Evolutionary conservation across 2,797 vertebrate genomes (phyloP).

Genomic region (Eidolon dupreanum): DNA sequence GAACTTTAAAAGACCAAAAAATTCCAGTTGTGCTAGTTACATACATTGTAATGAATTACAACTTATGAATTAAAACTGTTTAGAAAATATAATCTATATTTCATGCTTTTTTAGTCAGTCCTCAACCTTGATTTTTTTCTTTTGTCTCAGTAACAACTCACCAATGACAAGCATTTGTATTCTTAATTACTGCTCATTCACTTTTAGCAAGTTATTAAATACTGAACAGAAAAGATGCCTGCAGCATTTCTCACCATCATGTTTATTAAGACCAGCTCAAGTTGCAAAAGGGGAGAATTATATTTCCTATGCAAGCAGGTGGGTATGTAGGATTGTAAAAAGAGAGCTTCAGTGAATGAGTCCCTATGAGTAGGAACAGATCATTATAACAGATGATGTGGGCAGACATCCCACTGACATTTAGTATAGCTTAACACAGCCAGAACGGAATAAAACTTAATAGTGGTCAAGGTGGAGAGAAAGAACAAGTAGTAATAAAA

Average conservation of each 20-base stretch:
- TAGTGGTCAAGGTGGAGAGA: slow-evolving; percentile 77
- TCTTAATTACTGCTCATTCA: slow-evolving; percentile 66
- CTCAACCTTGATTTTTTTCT: slow-evolving; percentile 44
- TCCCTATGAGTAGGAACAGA: slow-evolving; percentile 36
- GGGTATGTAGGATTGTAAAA: slow-evolving; percentile 65
- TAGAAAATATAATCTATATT: background rate
- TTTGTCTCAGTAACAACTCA: slow-evolving; percentile 59
- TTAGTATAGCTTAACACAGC: slow-evolving; percentile 71
- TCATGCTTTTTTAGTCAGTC: background rate
- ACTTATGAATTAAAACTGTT: background rate
- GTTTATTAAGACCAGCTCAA: slow-evolving; percentile 74
- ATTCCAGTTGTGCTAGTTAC: background rate
- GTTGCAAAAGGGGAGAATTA: slow-evolving; percentile 78
- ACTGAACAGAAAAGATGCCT: slow-evolving; percentile 71
- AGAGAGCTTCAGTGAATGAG: slow-evolving; percentile 61
- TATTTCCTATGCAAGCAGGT: slow-evolving; percentile 76
- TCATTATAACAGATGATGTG: slow-evolving; percentile 54
- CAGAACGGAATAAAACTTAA: slow-evolving; percentile 68
- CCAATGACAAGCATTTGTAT: slow-evolving; percentile 76
- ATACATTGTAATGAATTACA: background rate
- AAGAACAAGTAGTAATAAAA: slow-evolving; percentile 53
- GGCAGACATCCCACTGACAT: slow-evolving; percentile 73
- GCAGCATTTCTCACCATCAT: slow-evolving; percentile 67
- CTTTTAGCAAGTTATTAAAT: slow-evolving; percentile 85
- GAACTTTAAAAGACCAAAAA: background rate